Base-by-base conservation (phyloP, 2,888 invertebrate genomes). In the Brachynemurus nebulosus region DNA sequence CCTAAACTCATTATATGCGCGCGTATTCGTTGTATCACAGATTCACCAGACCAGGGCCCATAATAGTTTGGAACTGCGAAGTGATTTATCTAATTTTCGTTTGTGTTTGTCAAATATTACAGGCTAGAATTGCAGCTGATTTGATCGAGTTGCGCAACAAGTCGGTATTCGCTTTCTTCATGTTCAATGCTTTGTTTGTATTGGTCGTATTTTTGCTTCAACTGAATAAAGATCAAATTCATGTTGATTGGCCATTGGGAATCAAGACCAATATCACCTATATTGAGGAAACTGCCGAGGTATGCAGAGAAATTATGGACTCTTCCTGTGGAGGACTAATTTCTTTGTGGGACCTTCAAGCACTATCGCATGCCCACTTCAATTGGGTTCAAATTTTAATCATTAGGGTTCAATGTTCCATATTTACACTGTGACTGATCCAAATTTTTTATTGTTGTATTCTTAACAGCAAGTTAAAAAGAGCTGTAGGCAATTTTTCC, bases 121-220 rank as follows among this genome's bases (percentile, higher is more conserved):
- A 90, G 88, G 86, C 80, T 64, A 78, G 89, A 65, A 84, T 90
- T 62, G 89, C 89, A 61, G 72, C 74, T 60, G 92, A 93, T 69
- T 76, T 97, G 68, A 78, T 88, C 65, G 93, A 93, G 65, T 80
- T 96, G 63, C 78, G 96, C 63, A 96, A 96, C 80, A 92, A 93
- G 69, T 89, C 90, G 61, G 91, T 92, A 62, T 92, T 93, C 70
- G 90, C 89, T 65, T 95, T 96, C 81, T 86, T 96, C 74, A 96
- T 97, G 95, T 86, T 96, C 78, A 98, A 97, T 80, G 90, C 95
- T 68, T 81, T 97, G 65, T 97, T 96, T 81, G 91, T 96, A 67
- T 82, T 97, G 73, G 89, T 95, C 71, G 93, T 97, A 64, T 91
- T 97, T 74, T 85, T 97, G 69, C 85, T 98, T 67, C 96, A 97